These are phyloP conservation scores for Catocala fraxini DNA, from an alignment of 2,888 invertebrate species.

Conservation along the genomic window DNA sequence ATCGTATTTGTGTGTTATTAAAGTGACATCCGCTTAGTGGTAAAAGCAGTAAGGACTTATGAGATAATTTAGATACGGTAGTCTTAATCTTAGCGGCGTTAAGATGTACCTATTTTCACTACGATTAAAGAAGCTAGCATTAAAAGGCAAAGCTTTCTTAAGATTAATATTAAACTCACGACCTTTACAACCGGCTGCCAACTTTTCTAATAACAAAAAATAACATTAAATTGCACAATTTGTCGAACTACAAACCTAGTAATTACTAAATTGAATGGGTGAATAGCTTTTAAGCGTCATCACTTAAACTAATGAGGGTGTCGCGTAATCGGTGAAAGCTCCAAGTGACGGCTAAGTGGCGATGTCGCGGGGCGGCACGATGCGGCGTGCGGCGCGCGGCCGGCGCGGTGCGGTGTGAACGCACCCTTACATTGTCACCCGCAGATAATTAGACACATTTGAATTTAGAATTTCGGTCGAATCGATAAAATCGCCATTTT, in stretches of 20 bases:
- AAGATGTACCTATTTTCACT: no score
- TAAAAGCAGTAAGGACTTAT: no score
- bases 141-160: neutral
- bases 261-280: constrained; percentile 86
- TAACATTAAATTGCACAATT: constrained; percentile 58
- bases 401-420: constrained; percentile 66
- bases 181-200: constrained; percentile 17
- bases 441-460: constrained; percentile 67
- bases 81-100: no score
- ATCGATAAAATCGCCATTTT: constrained; percentile 37
- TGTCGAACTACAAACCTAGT: constrained; percentile 69
- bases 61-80: no score
- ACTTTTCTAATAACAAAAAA: constrained; percentile 52
- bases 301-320: constrained; percentile 85
- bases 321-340: constrained; percentile 61
- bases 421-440: constrained; percentile 77
- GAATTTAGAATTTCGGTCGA: constrained; percentile 62
- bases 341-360: constrained; percentile 76
- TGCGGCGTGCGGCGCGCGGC: constrained; percentile 48
- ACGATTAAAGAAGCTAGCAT: no score
- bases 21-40: no score
- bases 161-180: neutral
- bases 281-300: constrained; percentile 84
- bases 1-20: no score
- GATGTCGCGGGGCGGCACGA: constrained; percentile 71